These are phyloP conservation scores for Montipora cactus DNA, from an alignment of 64 coral and sea anemone genomes.

Conservation along the genomic window DNA sequence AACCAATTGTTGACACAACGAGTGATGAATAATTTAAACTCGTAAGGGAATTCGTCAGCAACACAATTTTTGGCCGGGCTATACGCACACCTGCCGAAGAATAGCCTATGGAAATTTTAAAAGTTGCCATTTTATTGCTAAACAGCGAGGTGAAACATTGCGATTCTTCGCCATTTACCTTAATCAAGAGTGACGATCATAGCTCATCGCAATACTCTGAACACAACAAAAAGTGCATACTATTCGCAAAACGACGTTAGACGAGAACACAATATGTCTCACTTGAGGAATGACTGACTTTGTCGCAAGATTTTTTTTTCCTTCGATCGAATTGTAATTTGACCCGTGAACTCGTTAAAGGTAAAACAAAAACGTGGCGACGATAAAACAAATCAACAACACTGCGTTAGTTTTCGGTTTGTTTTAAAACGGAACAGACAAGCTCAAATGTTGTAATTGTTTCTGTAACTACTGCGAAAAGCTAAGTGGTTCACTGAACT, in stretches of 20 bases:
- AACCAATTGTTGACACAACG: conserved; percentile 59
- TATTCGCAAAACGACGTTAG: conserved; percentile 6
- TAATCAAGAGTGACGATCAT: not conserved
- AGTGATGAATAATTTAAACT: conserved; percentile 40
- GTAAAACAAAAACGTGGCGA: not conserved
- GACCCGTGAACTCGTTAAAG: not conserved
- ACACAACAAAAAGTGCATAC: not conserved
- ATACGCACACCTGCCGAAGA: conserved; percentile 22
- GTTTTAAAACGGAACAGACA: not conserved
- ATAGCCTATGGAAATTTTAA: not conserved
- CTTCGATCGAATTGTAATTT: too few relatives aligned
- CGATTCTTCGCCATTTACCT: not conserved
- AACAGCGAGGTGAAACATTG: not conserved
- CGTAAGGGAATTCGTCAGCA: conserved; percentile 2
- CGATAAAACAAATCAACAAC: not conserved
- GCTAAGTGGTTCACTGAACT: not conserved
- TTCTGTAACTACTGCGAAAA: not conserved
- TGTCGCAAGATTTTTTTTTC: too few relatives aligned
- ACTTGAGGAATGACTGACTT: not conserved
- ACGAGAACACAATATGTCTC: not conserved
- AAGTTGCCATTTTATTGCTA: conserved; percentile 46
- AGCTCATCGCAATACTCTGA: not conserved
- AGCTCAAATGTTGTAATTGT: not conserved
- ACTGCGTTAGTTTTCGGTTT: not conserved
- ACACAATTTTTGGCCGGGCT: not conserved